Evolutionary conservation across 2,888 invertebrate genomes (phyloP).

Genomic region (Oscheius sp.): DNA sequence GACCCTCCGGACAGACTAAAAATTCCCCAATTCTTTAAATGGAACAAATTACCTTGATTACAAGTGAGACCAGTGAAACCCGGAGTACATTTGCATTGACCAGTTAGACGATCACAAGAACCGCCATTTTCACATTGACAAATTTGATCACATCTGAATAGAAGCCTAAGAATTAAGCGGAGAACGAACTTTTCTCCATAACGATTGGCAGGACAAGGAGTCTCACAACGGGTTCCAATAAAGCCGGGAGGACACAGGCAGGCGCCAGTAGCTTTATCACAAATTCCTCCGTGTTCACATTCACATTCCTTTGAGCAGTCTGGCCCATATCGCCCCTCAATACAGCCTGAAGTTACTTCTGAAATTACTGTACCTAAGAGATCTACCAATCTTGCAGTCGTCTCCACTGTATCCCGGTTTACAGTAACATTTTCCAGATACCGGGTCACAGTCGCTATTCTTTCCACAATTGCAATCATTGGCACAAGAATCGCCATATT

Average conservation of each 20-base stretch:
- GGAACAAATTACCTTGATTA: constrained; percentile 43
- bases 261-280: constrained; percentile 71
- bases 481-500: constrained; percentile 68
- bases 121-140: constrained; percentile 72
- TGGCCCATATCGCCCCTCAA: constrained; percentile 57
- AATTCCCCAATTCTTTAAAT: background rate
- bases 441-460: constrained; percentile 88
- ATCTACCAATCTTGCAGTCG: constrained; percentile 49
- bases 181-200: constrained; percentile 60
- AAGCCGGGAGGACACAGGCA: constrained; percentile 80
- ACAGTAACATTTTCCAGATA: constrained; percentile 80
- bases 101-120: constrained; percentile 71
- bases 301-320: constrained; percentile 57
- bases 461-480: constrained; percentile 77
- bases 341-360: constrained; percentile 45
- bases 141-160: constrained; percentile 59
- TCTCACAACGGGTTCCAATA: constrained; percentile 74
- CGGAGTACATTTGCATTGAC: constrained; percentile 73
- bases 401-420: constrained; percentile 74
- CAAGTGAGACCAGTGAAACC: constrained; percentile 76
- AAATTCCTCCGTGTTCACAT: constrained; percentile 61
- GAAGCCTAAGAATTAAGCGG: background rate
- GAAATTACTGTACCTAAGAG: too few relatives aligned
- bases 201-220: constrained; percentile 63
- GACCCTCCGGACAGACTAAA: constrained; percentile 66